Conservation (phyloP, 1,140 invertebrate species). For the Whitmania pigra region DNA sequence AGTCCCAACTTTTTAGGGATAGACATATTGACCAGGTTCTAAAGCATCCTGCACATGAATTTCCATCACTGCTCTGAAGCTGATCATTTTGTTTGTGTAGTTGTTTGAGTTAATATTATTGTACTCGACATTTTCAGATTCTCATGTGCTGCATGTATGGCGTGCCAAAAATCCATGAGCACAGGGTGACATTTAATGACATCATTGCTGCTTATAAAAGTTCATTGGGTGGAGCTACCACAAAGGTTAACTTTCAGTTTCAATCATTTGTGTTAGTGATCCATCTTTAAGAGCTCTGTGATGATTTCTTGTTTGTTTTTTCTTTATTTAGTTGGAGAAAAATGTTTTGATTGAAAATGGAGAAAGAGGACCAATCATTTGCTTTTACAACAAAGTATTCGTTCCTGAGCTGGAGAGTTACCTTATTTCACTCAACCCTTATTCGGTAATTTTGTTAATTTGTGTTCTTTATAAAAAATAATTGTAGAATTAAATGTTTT, state of each 20-base stretch:
- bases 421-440: background rate
- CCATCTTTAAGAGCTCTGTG: background rate
- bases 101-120: conserved; percentile 1
- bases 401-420: background rate
- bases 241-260: background rate
- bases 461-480: too few relatives aligned
- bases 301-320: background rate
- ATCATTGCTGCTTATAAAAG: conserved; percentile 3
- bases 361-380: background rate
- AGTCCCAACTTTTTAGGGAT: background rate
- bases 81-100: background rate
- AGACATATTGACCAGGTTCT: conserved; percentile 9
- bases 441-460: too few relatives aligned
- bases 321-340: background rate
- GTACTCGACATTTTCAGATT: background rate
- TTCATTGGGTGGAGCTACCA: too few relatives aligned
- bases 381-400: conserved; percentile 7
- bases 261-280: background rate
- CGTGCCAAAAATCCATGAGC: background rate
- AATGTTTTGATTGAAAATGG: background rate
- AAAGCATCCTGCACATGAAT: background rate
- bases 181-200: background rate
- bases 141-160: conserved; percentile 3
- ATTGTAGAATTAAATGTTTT: too few relatives aligned
- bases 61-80: background rate